Conservation (phyloP, 2,888 invertebrate genomes). For the Muscina levida region DNA sequence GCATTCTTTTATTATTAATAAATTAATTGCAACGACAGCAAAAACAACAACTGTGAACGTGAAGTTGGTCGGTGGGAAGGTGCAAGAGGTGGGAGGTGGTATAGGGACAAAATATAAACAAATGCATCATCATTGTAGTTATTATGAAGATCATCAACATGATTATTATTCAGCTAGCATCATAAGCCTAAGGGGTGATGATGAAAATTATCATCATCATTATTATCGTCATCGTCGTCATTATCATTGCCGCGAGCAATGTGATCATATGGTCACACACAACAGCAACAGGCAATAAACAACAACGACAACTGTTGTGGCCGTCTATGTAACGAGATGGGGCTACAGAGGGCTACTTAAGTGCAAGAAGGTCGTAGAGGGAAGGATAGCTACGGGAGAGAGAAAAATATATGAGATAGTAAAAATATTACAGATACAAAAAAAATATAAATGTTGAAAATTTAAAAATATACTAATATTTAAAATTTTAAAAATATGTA, state of each 20-base stretch:
- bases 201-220: constrained; percentile 31
- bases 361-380: constrained; percentile 38
- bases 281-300: constrained; percentile 13
- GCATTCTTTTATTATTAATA: constrained; percentile 56
- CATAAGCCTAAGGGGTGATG: constrained; percentile 20
- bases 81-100: constrained; percentile 33
- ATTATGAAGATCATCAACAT: constrained; percentile 21
- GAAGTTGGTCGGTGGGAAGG: not conserved
- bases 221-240: constrained; percentile 21
- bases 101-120: too few relatives aligned
- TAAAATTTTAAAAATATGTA: too few relatives aligned
- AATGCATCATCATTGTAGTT: constrained; percentile 48
- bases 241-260: constrained; percentile 19
- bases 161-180: too few relatives aligned
- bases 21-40: constrained; percentile 63
- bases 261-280: constrained; percentile 24
- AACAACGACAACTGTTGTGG: constrained; percentile 7
- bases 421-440: too few relatives aligned
- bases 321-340: constrained; percentile 8
- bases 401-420: too few relatives aligned
- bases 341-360: constrained; percentile 32
- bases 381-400: constrained; percentile 31
- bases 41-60: constrained; percentile 14
- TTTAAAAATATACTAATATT: too few relatives aligned
- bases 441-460: too few relatives aligned